Conservation (phyloP, 37 sponge, comb jelly and placozoan genomes). For the Halichondria panicea region DNA sequence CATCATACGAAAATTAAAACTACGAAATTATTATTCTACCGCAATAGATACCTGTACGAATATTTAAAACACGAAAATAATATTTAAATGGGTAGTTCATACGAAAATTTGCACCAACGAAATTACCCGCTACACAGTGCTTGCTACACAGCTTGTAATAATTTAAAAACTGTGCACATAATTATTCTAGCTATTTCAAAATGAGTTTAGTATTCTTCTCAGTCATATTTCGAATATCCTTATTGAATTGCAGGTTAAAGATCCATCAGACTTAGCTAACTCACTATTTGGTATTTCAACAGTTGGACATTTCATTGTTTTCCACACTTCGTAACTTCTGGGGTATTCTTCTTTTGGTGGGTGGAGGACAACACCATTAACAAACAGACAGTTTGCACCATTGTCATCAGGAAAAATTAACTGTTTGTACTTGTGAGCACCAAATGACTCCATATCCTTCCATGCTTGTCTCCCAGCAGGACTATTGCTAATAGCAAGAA, state of each 20-base stretch:
- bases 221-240: conserved; percentile 20
- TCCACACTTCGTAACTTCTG: conserved; percentile 49
- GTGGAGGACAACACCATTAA: conserved; percentile 69
- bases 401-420: conserved; percentile 61
- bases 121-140: too few relatives aligned
- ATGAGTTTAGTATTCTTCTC: too few relatives aligned
- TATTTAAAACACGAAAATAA: too few relatives aligned
- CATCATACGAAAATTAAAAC: too few relatives aligned
- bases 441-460: conserved; percentile 50
- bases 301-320: conserved; percentile 47
- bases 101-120: too few relatives aligned
- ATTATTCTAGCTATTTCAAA: too few relatives aligned
- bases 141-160: too few relatives aligned
- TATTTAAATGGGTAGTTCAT: too few relatives aligned
- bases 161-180: too few relatives aligned
- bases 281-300: conserved; percentile 55
- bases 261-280: conserved; percentile 71
- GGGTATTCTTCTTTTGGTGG: conserved; percentile 55
- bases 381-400: conserved; percentile 70
- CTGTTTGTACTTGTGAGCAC: conserved; percentile 44
- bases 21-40: too few relatives aligned
- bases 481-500: conserved; percentile 61
- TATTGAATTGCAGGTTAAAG: conserved; percentile 70
- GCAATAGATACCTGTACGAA: too few relatives aligned
- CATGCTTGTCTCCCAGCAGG: conserved; percentile 53